Evolutionary conservation across 64 coral and sea anemone species (phyloP), one percentile per base, ranked within the genome.

Genomic region (Platygyra sinensis): DNA sequence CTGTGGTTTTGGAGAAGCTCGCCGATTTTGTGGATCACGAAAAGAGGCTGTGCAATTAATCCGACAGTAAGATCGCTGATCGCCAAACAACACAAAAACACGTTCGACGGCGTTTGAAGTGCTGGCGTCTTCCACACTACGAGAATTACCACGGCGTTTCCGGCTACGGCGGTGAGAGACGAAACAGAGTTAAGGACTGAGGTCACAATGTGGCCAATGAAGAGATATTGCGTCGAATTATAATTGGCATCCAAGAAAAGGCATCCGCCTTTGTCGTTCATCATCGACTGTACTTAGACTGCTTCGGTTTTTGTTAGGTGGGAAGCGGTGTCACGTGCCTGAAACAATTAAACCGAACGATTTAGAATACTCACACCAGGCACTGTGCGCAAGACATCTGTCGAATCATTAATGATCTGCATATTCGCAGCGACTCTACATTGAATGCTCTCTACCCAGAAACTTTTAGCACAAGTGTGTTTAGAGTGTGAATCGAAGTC

Each of bases 11-110:
- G 5, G 42, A 72, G 33, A 49, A 94, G 63, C 33, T 87, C 24
- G 29, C 88, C 83, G 9, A 94, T 79, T 67, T 91, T 91, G 28
- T 94, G 72, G 74, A 74, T 62, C 33, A 94, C 73, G 69, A 86
- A 90, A 42, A 72, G 60, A 18, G 94, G 94, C 12, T 95, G 94
- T 20, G 76, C 84, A 62, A 95, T 74, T 25, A 89, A 3, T 8
- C 94, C 94, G 22, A 90, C 89, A 31, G 83, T 73, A 18, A 95
- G 17, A 46, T 92, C 94, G 13, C 84, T 72, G 20, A 80, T 6
- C n/a, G 94, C 94, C n/a, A 95, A 74, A 33, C 94, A 76, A 18
- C 72, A 77, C 22, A 95, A 63, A 28, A 95, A 87, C 33, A 92
- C 30, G 73, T 89, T 89, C 2, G 94, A 89, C 0, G 78, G 90